Percentiles rank a stretch among this genome's conserved stretches.
Evolutionary conservation across 2,888 invertebrate genomes (phyloP).

Genomic region (Byasa hedistus): DNA sequence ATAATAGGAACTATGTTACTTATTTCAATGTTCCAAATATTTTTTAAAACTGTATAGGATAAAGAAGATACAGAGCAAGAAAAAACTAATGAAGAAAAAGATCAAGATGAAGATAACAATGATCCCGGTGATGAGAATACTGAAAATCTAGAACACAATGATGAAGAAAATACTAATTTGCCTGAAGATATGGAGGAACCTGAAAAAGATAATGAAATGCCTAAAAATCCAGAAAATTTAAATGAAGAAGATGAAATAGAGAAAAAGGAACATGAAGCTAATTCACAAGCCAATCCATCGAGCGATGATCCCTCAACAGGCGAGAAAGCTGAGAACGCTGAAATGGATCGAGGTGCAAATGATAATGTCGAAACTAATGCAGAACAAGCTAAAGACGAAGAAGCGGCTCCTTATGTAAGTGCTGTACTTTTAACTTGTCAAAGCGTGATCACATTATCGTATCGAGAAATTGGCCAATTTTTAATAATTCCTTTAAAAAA

Average conservation of each 20-base stretch:
- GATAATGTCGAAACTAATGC: slow-evolving; percentile 75
- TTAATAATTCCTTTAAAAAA: too few relatives aligned
- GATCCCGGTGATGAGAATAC: slow-evolving; percentile 43
- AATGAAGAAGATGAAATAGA: slow-evolving; percentile 66
- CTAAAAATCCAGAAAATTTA: slow-evolving; percentile 65
- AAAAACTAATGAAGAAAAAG: slow-evolving; percentile 78
- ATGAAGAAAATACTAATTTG: slow-evolving; percentile 49
- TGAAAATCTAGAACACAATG: slow-evolving; percentile 51
- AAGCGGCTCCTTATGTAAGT: slow-evolving; percentile 64
- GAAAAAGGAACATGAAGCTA: slow-evolving; percentile 67
- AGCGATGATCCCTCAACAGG: slow-evolving; percentile 71
- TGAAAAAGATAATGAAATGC: slow-evolving; percentile 56
- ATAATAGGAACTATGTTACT: too few relatives aligned
- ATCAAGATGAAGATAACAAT: slow-evolving; percentile 36
- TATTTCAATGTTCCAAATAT: too few relatives aligned
- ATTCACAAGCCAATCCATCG: slow-evolving; percentile 75
- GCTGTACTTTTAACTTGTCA: too few relatives aligned
- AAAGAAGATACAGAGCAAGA: slow-evolving; percentile 40
- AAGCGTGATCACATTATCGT: too few relatives aligned
- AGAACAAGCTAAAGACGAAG: slow-evolving; percentile 69
- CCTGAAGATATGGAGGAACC: slow-evolving; percentile 44
- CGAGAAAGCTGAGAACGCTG: slow-evolving; percentile 73
- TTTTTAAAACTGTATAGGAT: slow-evolving; percentile 37
- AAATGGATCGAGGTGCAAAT: slow-evolving; percentile 67
- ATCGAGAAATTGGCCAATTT: too few relatives aligned